Conservation (phyloP, 2,113 vertebrate species). For the Lynx canadensis region DNA sequence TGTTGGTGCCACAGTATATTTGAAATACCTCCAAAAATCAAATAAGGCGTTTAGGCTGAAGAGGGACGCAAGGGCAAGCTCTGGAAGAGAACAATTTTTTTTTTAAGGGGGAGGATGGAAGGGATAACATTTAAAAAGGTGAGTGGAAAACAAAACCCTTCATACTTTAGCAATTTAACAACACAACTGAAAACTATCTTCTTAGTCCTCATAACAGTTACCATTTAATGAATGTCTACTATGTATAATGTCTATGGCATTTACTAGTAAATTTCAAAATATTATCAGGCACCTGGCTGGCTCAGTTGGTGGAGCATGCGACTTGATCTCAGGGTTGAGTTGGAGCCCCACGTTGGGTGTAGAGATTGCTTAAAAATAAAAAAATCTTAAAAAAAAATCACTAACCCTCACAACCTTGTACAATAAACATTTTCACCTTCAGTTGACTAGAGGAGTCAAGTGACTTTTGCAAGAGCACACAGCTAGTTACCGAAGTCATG, state of each 20-base stretch:
- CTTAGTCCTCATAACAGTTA: not conserved
- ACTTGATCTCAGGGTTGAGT: not conserved
- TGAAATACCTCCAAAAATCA: conserved; percentile 98
- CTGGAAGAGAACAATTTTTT: conserved; percentile 75
- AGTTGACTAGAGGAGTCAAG: not conserved
- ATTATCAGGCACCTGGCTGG: not conserved
- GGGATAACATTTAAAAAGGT: not conserved
- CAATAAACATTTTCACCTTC: conserved; percentile 12
- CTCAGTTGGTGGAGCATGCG: not conserved
- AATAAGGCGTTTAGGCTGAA: conserved; percentile 96
- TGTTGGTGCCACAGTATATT: conserved; percentile 92
- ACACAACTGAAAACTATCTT: conserved; percentile 30
- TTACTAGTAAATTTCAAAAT: conserved; percentile 33
- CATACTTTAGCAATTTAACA: conserved; percentile 14
- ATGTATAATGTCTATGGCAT: not conserved
- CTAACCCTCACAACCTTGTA: not conserved
- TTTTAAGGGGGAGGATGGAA: not conserved
- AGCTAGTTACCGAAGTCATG: not conserved
- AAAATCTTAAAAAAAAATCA: not conserved
- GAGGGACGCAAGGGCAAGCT: conserved; percentile 91
- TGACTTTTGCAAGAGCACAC: not conserved
- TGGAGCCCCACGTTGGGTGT: not conserved
- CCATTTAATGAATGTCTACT: not conserved
- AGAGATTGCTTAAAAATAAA: not conserved
- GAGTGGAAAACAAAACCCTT: not conserved